Evolutionary conservation across 2,888 invertebrate genomes (phyloP), one percentile per base, ranked within the genome.

Genomic region (Agonopterix arenella): DNA sequence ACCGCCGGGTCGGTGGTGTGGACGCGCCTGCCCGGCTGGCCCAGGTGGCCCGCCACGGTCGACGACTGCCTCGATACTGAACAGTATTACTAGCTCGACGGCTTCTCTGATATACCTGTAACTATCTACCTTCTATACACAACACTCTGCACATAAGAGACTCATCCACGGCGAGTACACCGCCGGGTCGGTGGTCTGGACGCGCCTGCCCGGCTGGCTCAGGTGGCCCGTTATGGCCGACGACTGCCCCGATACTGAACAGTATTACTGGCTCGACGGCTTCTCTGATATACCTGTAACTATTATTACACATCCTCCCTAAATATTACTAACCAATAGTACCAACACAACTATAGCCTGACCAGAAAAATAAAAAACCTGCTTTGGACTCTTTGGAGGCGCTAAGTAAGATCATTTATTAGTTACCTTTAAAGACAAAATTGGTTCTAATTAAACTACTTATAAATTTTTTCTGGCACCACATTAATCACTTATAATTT

Each of bases 211-310:
- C 0, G 92, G 92, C 18, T 93, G 85, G 80, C 93, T 93, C 1
- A 93, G 92, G 92, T 94, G 93, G 93, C 94, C 94, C 2, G 93
- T 91, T 1, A 92, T 94, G 88, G 90, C 94, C 0, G 93, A 93
- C 55, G 92, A 93, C 64, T 91, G 91, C 61, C 93, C 93, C 0
- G 92, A 93, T 55, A 78, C 80, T 0, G 91, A 91, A 55, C 86
- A 89, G 52, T 93, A 82, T 66, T 92, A 90, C 64, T 91, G 91
- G 91, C 73, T 91, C 0, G 88, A 90, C 55, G 88, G 88, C 2
- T 86, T 84, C 57, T 88, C 89, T 18, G 89, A 89, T 64, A 86
- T 88, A 58, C 91, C 91, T 8, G 91, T 91, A 70, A 47, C 28
- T 11, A 10, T n/a, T n/a, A n/a, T n/a, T n/a, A n/a, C n/a, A n/a